Evolutionary conservation across 1,140 invertebrate genomes (phyloP).

Genomic region (Macrostomum lignano): DNA sequence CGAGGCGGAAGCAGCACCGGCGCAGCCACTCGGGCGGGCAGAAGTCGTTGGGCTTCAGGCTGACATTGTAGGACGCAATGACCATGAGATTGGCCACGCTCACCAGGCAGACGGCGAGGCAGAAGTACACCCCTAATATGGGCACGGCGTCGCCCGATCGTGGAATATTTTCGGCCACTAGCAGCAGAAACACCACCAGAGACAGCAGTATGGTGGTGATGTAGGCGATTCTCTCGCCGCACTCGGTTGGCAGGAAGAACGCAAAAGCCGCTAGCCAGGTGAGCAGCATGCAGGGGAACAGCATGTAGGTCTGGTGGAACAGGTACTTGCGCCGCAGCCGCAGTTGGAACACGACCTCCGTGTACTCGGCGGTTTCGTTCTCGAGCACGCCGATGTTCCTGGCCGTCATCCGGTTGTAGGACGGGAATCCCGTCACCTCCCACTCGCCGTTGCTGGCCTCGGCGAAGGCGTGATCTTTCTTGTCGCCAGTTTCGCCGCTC

Average conservation of each 20-base stretch:
- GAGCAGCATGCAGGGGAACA: background rate
- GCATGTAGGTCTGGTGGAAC: background rate
- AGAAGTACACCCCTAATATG: constrained; percentile 42
- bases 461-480: background rate
- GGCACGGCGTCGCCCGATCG: constrained; percentile 85
- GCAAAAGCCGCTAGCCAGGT: background rate
- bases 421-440: background rate
- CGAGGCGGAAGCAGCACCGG: too few species aligned
- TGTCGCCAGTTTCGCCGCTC: background rate
- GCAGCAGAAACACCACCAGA: constrained; percentile 20
- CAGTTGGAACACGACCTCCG: background rate
- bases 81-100: too few species aligned
- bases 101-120: background rate
- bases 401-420: background rate
- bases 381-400: background rate
- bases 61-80: too few species aligned
- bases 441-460: constrained; percentile 1
- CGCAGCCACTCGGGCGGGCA: too few species aligned
- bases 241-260: background rate
- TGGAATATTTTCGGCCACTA: constrained; percentile 52
- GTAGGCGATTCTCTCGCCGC: background rate
- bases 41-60: too few species aligned
- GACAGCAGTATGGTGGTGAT: constrained; percentile 29
- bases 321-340: background rate
- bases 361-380: background rate